Evolutionary conservation across 2,113 vertebrate genomes (phyloP), one percentile per base, ranked within the genome.

Genomic region (Ursus arctos): DNA sequence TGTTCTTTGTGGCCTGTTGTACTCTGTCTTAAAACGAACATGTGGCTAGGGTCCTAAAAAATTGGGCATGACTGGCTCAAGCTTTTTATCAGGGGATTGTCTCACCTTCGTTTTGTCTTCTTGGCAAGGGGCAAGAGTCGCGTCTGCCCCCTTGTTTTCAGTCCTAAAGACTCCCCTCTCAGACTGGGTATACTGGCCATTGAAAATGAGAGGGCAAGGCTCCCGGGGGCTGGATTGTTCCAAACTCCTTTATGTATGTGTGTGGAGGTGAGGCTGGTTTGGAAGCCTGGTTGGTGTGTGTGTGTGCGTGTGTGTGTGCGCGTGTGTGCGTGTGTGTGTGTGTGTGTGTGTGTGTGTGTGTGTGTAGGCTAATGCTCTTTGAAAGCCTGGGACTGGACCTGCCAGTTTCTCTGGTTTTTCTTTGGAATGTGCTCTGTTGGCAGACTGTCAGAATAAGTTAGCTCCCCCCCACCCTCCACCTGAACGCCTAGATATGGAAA

Each of bases 391-490:
- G 83, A 93, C 49, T 51, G 74, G 87, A 94, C 79, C 67, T 88
- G 87, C 95, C 55, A 36, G 87, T 97, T 83, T 80, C 63, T 93
- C 95, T 97, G 81, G 86, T 97, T 97, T 95, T 97, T 69, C 76
- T 71, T 76, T 67, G 71, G 97, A 96, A 93, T 97, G 95, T 85
- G 61, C 85, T 80, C 63, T 69, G 13, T 77, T 93, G 94, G 97
- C 88, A 83, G 88, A 33, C 71, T n/a, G 59, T 91, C 86, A 67
- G 88, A 76, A 36, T 65, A 89, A 84, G 74, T 89, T 76, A 87
- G 92, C 7, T 4, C 92, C 94, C 88, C 49, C 79, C 51, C 31
- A 69, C 31, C 10, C 6, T 72, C 63, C 74, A 49, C 72, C 86
- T 57, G 65, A 61, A 95, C 94, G 61, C 82, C 71, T 79, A 40